phyloP scores from a whole-genome alignment of 2,113 vertebrate species.

The Lota lota region DNA sequence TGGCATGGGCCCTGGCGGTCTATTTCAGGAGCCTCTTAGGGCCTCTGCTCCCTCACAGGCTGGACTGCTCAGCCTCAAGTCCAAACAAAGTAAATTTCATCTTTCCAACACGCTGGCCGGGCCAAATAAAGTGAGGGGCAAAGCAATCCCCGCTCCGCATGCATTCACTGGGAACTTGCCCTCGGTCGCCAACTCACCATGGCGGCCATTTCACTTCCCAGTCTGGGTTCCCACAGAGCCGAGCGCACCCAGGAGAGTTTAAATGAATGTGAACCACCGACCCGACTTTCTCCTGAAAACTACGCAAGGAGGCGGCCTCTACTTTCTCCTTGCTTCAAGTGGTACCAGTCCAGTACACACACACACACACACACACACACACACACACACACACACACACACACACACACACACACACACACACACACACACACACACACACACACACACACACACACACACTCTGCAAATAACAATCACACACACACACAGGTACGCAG shows the following conservation, averaged over 20 bases:
- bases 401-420: not conserved
- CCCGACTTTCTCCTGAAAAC: slow-evolving; percentile 11
- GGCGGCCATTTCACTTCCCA: slow-evolving; percentile 11
- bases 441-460: slow-evolving; percentile 2
- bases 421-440: slow-evolving; percentile 9
- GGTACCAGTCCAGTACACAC: slow-evolving; percentile 1
- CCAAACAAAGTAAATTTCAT: slow-evolving; percentile 63
- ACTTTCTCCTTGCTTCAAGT: slow-evolving; percentile 12
- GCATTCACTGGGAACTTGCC: slow-evolving; percentile 13
- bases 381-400: slow-evolving; percentile 6
- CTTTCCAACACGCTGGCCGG: not conserved
- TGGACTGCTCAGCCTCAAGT: slow-evolving; percentile 47
- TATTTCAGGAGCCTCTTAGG: slow-evolving; percentile 54
- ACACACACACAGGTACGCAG: not conserved
- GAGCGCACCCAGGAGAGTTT: slow-evolving; percentile 22
- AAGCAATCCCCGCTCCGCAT: slow-evolving; percentile 28
- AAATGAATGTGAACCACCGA: not conserved
- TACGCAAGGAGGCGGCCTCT: slow-evolving; percentile 3
- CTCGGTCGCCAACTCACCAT: slow-evolving; percentile 16
- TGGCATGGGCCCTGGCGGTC: slow-evolving; percentile 37
- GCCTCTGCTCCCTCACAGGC: slow-evolving; percentile 1
- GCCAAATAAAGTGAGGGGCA: slow-evolving; percentile 9
- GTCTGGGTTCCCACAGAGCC: slow-evolving; percentile 1
- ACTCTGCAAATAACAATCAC: slow-evolving; percentile 4
- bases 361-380: slow-evolving; percentile 9